phyloP scores from a whole-genome alignment of 2,113 vertebrate species.

The Struthidea cinerea region DNA sequence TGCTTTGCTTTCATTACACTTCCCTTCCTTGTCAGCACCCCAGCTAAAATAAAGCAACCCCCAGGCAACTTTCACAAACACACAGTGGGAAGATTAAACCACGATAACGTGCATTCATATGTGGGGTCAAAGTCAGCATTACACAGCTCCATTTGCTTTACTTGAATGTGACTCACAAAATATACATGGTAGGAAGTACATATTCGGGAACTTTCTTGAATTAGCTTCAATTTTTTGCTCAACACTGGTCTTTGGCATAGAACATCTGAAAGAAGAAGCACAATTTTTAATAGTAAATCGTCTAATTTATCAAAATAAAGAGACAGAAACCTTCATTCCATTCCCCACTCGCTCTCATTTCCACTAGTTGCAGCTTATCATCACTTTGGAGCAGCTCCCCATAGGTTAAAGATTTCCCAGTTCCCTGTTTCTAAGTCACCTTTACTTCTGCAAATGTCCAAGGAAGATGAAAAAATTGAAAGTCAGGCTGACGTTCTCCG shows the following conservation, averaged over 20 bases:
- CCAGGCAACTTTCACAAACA: background rate
- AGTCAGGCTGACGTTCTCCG: background rate
- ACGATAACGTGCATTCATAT: background rate
- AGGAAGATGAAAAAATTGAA: slow-evolving; percentile 3
- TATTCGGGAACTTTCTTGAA: background rate
- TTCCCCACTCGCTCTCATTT: background rate
- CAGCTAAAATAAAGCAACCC: slow-evolving; percentile 15
- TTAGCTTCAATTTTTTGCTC: background rate
- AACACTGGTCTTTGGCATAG: background rate
- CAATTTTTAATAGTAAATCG: background rate
- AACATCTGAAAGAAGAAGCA: background rate
- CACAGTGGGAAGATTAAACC: background rate
- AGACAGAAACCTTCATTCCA: background rate
- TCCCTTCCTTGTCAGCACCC: slow-evolving; percentile 35
- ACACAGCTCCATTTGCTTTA: background rate
- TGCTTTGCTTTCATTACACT: slow-evolving; percentile 40
- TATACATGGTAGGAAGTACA: background rate
- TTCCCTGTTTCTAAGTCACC: background rate
- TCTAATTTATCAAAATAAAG: background rate
- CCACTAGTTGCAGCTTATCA: background rate
- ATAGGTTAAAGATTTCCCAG: background rate
- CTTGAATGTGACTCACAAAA: background rate
- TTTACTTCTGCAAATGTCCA: background rate
- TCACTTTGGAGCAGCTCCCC: background rate
- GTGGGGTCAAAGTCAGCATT: background rate